Evolutionary conservation across 1,140 invertebrate species (phyloP), one percentile per base, ranked within the genome.

Genomic region (Mylabris phalerata): DNA sequence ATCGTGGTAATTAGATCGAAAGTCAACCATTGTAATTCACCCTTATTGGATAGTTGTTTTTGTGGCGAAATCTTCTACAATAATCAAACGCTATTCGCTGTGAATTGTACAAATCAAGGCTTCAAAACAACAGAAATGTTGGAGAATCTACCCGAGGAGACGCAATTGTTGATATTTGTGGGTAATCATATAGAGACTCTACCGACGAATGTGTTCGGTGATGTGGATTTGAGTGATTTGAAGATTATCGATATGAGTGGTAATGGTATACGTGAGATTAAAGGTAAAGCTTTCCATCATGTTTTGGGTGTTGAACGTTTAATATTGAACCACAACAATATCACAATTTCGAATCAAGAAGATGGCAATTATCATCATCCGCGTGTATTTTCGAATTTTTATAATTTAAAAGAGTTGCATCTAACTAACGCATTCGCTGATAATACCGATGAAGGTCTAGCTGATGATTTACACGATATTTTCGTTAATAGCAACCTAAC

Each of bases 331-430:
- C 83, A 89, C 66, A 92, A 92, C 67, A 75, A 88, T 57, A 69
- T 90, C 2, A 80, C 82, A 1, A 83, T 87, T 46, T 79, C 80
- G 0, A 67, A 68, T 13, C 68, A 80, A 11, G 77, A 82, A 2
- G 78, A 81, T 19, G 78, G 76, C 45, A 83, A 82, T 57, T 76
- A 78, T 60, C 79, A 82, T 67, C 88, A 90, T 75, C 87, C 86
- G 0, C 75, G 88, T 50, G 77, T 92, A 3, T 89, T 92, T 67
- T 89, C 86, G 2, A 90, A 90, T 73, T 90, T 92, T 71, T 73
- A 81, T 1, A 87, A 86, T 50, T 72, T 92, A 3, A 68, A 82
- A 50, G 85, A 87, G 62, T 73, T 91, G 1, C 87, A 90, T 71
- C 73, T 91, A 40, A 89, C 86, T 2, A 82, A 88, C 66, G 87